Evolutionary conservation across 2,888 invertebrate species (phyloP).

Genomic region (Trissonchulus latispiculum): DNA sequence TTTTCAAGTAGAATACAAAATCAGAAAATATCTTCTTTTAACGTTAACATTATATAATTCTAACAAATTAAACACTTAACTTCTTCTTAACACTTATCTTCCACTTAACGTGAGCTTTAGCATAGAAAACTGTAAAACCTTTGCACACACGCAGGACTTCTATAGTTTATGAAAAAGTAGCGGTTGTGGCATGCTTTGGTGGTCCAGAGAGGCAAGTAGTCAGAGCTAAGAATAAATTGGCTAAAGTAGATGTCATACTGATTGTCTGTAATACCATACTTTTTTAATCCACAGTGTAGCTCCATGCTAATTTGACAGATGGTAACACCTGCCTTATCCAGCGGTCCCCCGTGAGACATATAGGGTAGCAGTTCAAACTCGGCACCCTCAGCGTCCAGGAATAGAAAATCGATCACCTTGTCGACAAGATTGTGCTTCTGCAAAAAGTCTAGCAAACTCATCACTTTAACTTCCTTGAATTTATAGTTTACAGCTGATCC

Average conservation of each 20-base stretch:
- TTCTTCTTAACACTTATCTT: too few relatives aligned
- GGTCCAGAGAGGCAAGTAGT: background rate
- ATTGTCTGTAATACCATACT: background rate
- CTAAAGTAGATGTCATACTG: background rate
- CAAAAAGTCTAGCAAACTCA: slow-evolving; percentile 8
- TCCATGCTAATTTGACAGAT: background rate
- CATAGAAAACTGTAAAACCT: background rate
- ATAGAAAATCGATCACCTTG: slow-evolving; percentile 19
- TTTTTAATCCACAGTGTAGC: background rate
- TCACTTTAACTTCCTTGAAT: slow-evolving; percentile 7
- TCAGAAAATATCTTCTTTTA: too few relatives aligned
- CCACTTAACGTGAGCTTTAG: too few relatives aligned
- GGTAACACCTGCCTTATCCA: background rate
- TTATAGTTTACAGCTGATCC: slow-evolving; percentile 17
- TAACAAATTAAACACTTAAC: too few relatives aligned
- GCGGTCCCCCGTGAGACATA: background rate
- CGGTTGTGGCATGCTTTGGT: background rate
- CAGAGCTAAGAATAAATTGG: background rate
- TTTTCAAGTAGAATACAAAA: too few relatives aligned
- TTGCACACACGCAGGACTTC: background rate
- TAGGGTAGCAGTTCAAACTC: slow-evolving; percentile 9
- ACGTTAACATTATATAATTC: too few relatives aligned
- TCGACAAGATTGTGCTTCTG: background rate
- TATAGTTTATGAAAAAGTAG: background rate
- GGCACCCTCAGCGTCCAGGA: slow-evolving; percentile 22